phyloP scores from a whole-genome alignment of 2,888 invertebrate species.

The Caenorhabditis sp. region DNA sequence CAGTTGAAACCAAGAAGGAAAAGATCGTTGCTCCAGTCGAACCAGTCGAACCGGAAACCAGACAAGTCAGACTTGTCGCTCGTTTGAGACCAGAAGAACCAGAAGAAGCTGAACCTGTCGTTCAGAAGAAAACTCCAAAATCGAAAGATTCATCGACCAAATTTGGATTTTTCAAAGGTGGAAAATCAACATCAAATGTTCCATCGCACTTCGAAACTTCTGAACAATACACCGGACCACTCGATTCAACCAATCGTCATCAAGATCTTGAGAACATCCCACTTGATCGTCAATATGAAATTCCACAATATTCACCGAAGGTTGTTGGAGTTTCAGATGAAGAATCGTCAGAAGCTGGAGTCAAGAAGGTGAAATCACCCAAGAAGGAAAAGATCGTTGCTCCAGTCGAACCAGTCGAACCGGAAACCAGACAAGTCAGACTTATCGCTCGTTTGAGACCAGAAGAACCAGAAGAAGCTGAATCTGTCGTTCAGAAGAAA shows the following conservation, averaged over 20 bases:
- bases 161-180: slow-evolving; percentile 2
- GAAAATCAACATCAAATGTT: background rate
- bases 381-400: no score
- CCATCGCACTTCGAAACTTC: slow-evolving; percentile 14
- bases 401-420: no score
- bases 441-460: no score
- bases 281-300: no score
- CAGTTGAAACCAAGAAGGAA: slow-evolving; percentile 12
- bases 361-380: no score
- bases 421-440: no score
- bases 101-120: slow-evolving; percentile 6
- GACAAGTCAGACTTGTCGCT: slow-evolving; percentile 24
- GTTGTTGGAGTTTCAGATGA: no score
- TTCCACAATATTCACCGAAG: no score
- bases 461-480: no score
- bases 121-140: background rate
- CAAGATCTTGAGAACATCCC: no score
- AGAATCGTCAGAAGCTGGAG: no score
- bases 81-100: slow-evolving; percentile 9
- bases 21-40: background rate
- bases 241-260: slow-evolving; percentile 18
- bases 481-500: no score
- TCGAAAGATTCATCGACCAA: background rate
- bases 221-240: slow-evolving; percentile 14
- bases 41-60: slow-evolving; percentile 17